Evolutionary conservation across 2,888 invertebrate genomes (phyloP), one percentile per base, ranked within the genome.

Genomic region (Cordilura impudica): DNA sequence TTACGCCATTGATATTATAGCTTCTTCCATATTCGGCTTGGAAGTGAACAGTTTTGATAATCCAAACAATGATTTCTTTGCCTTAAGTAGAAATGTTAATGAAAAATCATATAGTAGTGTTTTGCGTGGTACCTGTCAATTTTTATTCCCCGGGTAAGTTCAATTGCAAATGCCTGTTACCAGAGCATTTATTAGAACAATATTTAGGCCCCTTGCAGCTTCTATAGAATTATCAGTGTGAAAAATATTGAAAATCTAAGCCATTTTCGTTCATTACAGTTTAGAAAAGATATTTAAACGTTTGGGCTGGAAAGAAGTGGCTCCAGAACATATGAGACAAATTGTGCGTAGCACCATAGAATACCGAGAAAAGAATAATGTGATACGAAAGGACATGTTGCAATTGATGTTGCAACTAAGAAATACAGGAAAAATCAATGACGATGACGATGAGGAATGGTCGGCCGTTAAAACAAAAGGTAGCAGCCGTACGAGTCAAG

Each of bases 11-110:
- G 91, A 91, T 73, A 89, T 91, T 12, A 89, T 91, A 56, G 90
- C 89, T 3, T 89, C 90, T 0, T 89, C 90, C n/a, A 89, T 90
- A 19, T 91, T 91, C 82, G 91, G 91, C 1, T 79, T 91, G 18
- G 89, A 91, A n/a, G 85, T 89, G 1, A 86, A 91, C 66, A 88
- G 89, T 26, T 88, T 91, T 47, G 83, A 85, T 19, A 83, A 90
- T 47, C 88, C 87, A 2, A 82, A 88, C 8, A 90, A 90, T 74
- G 88, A 88, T 23, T 86, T 90, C 66, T 81, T 83, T 8, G 70
- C 65, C 0, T 76, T 88, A 3, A 86, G 85, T 12, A 77, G 63
- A 2, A 72, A 71, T 26, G 8, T 86, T 0, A 86, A 78, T 19
- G 78, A 82, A 2, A 82, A 84, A 0, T 83, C 72, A 0, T 23